Conservation (phyloP, 2,113 vertebrate genomes). For the Neopipo cinnamomea region DNA sequence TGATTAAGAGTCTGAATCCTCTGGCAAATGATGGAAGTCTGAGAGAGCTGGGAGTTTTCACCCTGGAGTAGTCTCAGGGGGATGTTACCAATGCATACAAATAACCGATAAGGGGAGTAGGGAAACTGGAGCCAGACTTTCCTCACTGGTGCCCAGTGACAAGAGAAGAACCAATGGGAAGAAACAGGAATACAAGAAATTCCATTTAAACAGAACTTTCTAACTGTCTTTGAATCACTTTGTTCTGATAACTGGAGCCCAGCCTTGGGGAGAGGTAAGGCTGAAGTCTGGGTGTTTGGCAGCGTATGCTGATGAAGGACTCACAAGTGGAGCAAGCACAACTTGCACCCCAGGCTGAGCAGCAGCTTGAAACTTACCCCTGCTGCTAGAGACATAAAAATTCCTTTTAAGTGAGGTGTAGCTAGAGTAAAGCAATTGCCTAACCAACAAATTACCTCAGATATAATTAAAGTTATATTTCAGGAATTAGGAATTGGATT, state of each 20-base stretch:
- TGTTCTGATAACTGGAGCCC: not conserved
- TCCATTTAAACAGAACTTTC: too few relatives aligned
- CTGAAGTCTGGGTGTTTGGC: not conserved
- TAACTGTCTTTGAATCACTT: not conserved
- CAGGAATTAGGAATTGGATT: not conserved
- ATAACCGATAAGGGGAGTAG: not conserved
- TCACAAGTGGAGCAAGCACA: not conserved
- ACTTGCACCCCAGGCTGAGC: not conserved
- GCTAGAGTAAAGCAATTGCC: not conserved
- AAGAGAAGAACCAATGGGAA: too few relatives aligned
- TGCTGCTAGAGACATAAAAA: not conserved
- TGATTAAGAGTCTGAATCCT: not conserved
- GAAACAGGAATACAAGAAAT: too few relatives aligned
- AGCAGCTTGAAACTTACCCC: not conserved
- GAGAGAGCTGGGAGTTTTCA: not conserved
- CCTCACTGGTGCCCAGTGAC: not conserved
- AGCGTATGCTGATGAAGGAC: not conserved
- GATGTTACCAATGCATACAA: not conserved
- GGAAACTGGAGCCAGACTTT: not conserved
- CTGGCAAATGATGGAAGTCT: not conserved
- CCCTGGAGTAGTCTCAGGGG: fast-evolving
- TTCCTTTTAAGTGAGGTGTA: not conserved
- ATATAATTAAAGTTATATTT: not conserved
- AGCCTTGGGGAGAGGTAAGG: not conserved
- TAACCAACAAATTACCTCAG: not conserved